Percentiles rank a stretch among this genome's conserved stretches.
Evolutionary conservation across 2,888 invertebrate species (phyloP).

Genomic region (Mystacides longicornis): DNA sequence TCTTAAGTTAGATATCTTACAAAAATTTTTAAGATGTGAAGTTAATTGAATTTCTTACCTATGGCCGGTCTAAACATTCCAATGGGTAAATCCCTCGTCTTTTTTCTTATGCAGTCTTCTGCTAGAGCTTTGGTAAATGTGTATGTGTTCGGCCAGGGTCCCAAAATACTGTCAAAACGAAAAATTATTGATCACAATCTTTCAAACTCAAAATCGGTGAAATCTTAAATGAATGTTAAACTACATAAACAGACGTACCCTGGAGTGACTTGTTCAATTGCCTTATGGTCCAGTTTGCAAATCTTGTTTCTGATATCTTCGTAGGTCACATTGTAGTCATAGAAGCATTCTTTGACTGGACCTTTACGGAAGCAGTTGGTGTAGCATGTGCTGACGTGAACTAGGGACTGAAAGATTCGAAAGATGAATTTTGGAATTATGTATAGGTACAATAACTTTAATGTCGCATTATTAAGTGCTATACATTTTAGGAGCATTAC

Average conservation of each 20-base stretch:
- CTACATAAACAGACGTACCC: constrained; percentile 39
- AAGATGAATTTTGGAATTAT: neutral
- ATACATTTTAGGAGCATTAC: constrained; percentile 36
- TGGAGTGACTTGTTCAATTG: constrained; percentile 35
- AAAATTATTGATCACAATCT: neutral
- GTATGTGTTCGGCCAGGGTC: constrained; percentile 76
- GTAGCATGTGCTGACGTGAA: constrained; percentile 79
- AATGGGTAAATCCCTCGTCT: constrained; percentile 56
- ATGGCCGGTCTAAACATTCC: constrained; percentile 78
- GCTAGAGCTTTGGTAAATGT: constrained; percentile 81
- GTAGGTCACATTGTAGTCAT: constrained; percentile 47
- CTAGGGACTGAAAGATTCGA: constrained; percentile 46
- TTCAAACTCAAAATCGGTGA: neutral
- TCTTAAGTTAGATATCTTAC: too few species aligned
- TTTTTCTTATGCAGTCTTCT: constrained; percentile 58
- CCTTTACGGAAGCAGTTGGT: constrained; percentile 59
- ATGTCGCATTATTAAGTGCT: neutral
- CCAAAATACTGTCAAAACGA: constrained; percentile 44
- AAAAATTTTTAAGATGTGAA: neutral
- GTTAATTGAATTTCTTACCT: constrained; percentile 40
- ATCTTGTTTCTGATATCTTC: constrained; percentile 44
- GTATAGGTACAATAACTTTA: neutral
- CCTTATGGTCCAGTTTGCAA: constrained; percentile 42
- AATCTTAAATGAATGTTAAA: neutral
- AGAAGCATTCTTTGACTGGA: constrained; percentile 60